Conservation (phyloP, 1,140 invertebrate genomes). For the Heliothis subflexa region DNA sequence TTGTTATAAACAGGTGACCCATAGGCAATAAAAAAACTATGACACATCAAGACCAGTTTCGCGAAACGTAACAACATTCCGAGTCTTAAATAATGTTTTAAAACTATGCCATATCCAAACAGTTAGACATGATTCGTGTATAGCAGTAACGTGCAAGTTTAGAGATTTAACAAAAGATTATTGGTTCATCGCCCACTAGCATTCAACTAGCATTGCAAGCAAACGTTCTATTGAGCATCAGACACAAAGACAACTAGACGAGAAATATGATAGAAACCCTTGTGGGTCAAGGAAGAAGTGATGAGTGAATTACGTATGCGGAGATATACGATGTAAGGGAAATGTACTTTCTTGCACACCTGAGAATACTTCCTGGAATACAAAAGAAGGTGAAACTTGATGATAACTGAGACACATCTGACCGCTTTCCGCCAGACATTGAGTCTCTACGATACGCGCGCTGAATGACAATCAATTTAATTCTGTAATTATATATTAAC, state of each 20-base stretch:
- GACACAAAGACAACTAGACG: neutral
- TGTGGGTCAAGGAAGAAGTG: constrained; percentile 33
- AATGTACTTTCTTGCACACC: constrained; percentile 56
- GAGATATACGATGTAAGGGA: constrained; percentile 48
- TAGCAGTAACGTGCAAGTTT: constrained; percentile 29
- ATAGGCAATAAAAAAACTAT: constrained; percentile 10
- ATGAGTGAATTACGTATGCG: constrained; percentile 46
- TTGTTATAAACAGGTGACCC: constrained; percentile 33
- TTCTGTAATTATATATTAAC: constrained; percentile 8
- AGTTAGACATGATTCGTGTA: neutral
- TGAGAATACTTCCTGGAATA: constrained; percentile 69
- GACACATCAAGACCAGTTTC: constrained; percentile 18
- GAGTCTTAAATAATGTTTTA: neutral
- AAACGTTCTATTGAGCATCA: neutral
- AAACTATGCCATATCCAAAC: constrained; percentile 9
- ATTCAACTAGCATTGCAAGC: neutral
- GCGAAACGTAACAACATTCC: neutral
- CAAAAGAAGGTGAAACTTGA: constrained; percentile 73
- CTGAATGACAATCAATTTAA: constrained; percentile 59
- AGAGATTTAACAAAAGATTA: constrained; percentile 30
- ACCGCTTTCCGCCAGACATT: constrained; percentile 61
- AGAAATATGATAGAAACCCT: neutral
- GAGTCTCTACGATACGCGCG: constrained; percentile 53
- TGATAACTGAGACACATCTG: constrained; percentile 58
- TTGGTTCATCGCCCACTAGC: constrained; percentile 25